A percentile compares a stretch with the other conserved stretches of the same genome.
These are phyloP conservation scores for Asarcornis scutulata DNA, from an alignment of 2,113 vertebrate genomes.

Conservation along the genomic window DNA sequence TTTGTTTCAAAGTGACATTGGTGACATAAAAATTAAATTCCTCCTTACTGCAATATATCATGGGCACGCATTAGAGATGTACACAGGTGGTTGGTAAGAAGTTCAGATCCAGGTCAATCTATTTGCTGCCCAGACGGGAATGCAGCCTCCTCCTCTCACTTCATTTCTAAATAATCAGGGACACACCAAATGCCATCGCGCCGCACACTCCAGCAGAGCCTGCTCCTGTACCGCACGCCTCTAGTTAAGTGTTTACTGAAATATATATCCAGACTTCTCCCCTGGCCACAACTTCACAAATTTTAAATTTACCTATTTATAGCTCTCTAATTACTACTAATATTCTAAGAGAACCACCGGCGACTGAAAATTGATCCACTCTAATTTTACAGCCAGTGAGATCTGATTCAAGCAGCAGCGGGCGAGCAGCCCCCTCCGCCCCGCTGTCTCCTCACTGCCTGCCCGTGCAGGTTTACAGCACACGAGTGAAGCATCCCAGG, in stretches of 20 bases:
- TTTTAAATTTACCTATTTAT: not conserved
- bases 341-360: not conserved
- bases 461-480: not conserved
- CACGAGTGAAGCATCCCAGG: rapidly evolving
- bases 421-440: not conserved
- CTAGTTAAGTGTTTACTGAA: not conserved
- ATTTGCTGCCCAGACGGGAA: conserved; percentile 3
- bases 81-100: not conserved
- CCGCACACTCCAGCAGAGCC: not conserved
- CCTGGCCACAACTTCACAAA: not conserved
- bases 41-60: not conserved
- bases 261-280: not conserved
- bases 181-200: not conserved
- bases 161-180: not conserved
- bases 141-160: not conserved
- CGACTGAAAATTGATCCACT: not conserved
- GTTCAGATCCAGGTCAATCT: conserved; percentile 49
- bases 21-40: not conserved
- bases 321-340: conserved; percentile 7
- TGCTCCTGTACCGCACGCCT: not conserved
- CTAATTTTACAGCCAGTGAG: not conserved
- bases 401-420: not conserved
- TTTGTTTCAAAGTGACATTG: conserved; percentile 64
- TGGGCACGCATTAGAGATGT: not conserved
- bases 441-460: not conserved